Base-by-base conservation (phyloP, 1,140 invertebrate species). In the Melanaphis sacchari region DNA sequence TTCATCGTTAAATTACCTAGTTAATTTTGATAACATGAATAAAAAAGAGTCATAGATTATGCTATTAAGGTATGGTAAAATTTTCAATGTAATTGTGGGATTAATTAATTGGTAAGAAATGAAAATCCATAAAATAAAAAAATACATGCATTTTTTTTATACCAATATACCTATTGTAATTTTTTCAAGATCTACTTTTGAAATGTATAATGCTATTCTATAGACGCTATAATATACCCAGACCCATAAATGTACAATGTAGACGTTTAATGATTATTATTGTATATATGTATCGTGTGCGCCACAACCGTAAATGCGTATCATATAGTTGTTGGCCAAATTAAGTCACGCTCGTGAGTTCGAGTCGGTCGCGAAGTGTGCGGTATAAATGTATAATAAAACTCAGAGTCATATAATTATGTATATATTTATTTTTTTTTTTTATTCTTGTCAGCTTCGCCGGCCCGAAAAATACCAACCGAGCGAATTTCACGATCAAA, bases 401-500 rank as follows among this genome's bases (percentile, higher is more conserved):
- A 22, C 21, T 81, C 18, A 9, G 81, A 38, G 38, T 38, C 18
- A 38, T n/a, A 66, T n/a, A n/a, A n/a, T n/a, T n/a, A 66, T n/a
- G n/a, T n/a, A 66, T 11, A 22, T 5, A 38, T 82, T 24, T 82
- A 38, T 82, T 82, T 82, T 21, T 82, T 43, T 43, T 46, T 43
- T 87, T 40, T 9, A 40, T 22, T 40, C 9, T 9, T 24, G 40
- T 41, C 40, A 24, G 8, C 26, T 21, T 22, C 22, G 1, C 21
- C 36, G n/a, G 21, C 46, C 22, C 46, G 31, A 52, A 89, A 52
- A 89, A 52, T 52, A 38, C 24, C 87, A 38, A 89, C 87, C n/a
- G 21, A 26, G 88, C 88, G 46, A 85, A 85, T 76, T 36, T 36
- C 87, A n/a, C 46, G 88, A 89, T 89, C 88, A 89, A 89, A 89